Base-by-base conservation (phyloP, 2,113 vertebrate genomes). In the Megaleporinus macrocephalus region DNA sequence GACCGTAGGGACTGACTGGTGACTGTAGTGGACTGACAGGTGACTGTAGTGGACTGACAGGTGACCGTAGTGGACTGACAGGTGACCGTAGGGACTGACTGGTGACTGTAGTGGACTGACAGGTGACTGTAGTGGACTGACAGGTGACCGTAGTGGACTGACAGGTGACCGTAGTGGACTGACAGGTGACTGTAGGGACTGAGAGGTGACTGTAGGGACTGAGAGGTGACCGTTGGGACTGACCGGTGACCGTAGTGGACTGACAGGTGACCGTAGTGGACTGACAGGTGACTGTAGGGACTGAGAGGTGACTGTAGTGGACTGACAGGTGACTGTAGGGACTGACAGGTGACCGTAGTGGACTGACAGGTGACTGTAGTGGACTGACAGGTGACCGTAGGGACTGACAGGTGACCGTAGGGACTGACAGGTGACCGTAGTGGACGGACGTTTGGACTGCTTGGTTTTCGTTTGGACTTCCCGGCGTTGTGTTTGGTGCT, bases 371-470 rank as follows among this genome's bases (percentile, higher is more conserved):
- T 69, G 51, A 79, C 61, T n/a, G 12, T 68, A 53, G 66, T n/a
- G 65, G 30, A 49, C 70, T 79, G 72, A 44, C 27, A 49, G 72
- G 24, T 69, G 51, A 79, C 61, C 57, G 12, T 68, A 53, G 66
- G 65, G 30, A 49, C 70, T 79, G 72, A 44, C 27, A 49, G 72
- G 24, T 69, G 51, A 79, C 61, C 57, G 12, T 68, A 53, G 66
- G 65, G 30, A 49, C 70, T 79, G 72, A 79, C 80, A 30, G 75
- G 70, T 81, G 75, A 85, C 51, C 12, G 53, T 78, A 41, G 66
- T 70, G 66, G 13, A 70, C 20, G 70, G 36, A 27, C 69, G 24
- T 69, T 66, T 59, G 65, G 73, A 66, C 55, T 16, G 20, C 11
- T 12, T 1, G 22, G 44, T 53, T 57, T 47, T 14, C 0, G 0